Conservation (phyloP, 2,113 vertebrate genomes). For the Pluvialis apricaria region DNA sequence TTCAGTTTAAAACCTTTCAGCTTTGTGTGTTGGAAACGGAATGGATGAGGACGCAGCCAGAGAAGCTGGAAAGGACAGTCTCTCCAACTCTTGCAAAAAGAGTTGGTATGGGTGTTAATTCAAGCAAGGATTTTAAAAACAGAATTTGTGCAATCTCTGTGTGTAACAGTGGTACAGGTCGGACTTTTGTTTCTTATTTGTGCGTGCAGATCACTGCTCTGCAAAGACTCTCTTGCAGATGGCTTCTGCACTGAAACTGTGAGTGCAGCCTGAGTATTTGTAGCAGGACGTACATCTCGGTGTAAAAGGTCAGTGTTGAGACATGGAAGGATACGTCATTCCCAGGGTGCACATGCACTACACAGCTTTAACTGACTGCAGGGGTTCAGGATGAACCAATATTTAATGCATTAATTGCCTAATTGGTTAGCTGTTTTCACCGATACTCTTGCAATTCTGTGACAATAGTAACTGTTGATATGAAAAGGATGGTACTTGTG, state of each 20-base stretch:
- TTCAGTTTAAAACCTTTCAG: not conserved
- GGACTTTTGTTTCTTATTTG: not conserved
- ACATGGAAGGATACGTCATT: not conserved
- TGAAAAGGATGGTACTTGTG: not conserved
- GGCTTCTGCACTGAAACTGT: not conserved
- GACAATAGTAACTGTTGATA: not conserved
- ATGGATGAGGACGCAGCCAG: not conserved
- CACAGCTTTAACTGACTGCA: not conserved
- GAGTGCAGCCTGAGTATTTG: not conserved
- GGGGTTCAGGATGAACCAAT: not conserved
- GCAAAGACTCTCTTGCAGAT: not conserved
- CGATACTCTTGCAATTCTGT: not conserved
- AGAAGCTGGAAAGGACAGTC: not conserved
- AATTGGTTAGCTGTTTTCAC: not conserved
- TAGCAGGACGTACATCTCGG: fast-evolving
- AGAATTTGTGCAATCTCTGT: not conserved
- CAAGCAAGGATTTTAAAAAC: not conserved
- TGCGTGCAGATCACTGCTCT: not conserved
- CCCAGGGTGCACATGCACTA: not conserved
- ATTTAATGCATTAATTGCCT: not conserved
- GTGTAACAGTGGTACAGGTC: not conserved
- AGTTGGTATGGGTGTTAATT: not conserved
- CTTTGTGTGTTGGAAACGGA: not conserved
- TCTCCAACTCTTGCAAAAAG: not conserved
- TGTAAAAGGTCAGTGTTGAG: not conserved